Evolutionary conservation across 2,888 invertebrate species (phyloP), one percentile per base, ranked within the genome.

Genomic region (Diarsia rubi): DNA sequence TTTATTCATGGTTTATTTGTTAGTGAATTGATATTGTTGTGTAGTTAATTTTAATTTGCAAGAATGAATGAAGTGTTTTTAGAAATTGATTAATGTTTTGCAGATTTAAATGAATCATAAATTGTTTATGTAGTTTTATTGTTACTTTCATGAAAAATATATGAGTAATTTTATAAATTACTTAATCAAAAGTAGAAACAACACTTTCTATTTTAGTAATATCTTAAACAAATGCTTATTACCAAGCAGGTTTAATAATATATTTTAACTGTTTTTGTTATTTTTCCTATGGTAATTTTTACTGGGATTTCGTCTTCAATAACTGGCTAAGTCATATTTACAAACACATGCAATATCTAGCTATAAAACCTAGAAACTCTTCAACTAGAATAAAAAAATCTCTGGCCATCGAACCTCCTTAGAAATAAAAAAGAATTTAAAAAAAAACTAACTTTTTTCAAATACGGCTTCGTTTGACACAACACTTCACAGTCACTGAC

Each of bases 401-500:
- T 31, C 21, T 21, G 27, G n/a, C 1, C 14, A 52, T 0, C 14
- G 14, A 62, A 27, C 0, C 31, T n/a, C 19, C 1, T 54, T 9
- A 42, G 3, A 68, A 71, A 49, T 62, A 42, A 73, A 66, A 45
- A 60, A 52, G 64, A 62, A 59, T 44, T 73, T 54, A 73, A 74
- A 67, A 70, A 71, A 45, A 37, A 78, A 87, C 87, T 85, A 85
- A 88, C 88, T 86, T 85, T 86, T 86, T 78, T 73, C 31, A 69
- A 66, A 44, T 42, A 71, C 47, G 71, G 54, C 70, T 83, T 54
- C 76, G 82, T 63, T 70, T 65, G 54, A 73, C 87, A 84, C 84
- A 78, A 57, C 88, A 88, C 88, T 77, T 74, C 86, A 88, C 88
- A 71, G 78, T 19, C 80, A 84, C 81, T 57, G 44, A 81, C 88